These are phyloP conservation scores for Listrodromus nycthemerus DNA, from an alignment of 2,888 invertebrate species.

Conservation along the genomic window DNA sequence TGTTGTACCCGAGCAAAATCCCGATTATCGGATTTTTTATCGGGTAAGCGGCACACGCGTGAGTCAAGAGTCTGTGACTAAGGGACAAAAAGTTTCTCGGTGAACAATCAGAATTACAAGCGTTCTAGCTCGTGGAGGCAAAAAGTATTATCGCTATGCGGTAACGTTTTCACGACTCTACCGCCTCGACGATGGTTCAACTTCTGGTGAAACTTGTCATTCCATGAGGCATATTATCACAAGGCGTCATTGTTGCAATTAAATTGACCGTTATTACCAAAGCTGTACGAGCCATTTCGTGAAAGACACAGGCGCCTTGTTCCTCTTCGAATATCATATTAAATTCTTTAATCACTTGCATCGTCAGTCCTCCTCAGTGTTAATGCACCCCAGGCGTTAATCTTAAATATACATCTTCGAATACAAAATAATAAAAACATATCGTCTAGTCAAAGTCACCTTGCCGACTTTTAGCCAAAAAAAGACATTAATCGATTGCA, in stretches of 20 bases:
- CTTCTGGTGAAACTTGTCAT: slow-evolving; percentile 63
- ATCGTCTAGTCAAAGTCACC: background rate
- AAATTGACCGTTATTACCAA: slow-evolving; percentile 59
- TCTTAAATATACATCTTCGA: background rate
- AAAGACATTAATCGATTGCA: background rate
- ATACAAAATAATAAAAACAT: background rate
- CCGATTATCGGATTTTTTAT: slow-evolving; percentile 10
- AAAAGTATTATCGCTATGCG: slow-evolving; percentile 16
- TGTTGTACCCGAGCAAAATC: no score
- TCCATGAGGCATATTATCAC: slow-evolving; percentile 50
- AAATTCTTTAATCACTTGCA: slow-evolving; percentile 42
- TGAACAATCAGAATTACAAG: slow-evolving; percentile 31
- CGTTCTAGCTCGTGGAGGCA: slow-evolving; percentile 7
- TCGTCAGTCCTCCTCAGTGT: background rate
- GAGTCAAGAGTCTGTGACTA: background rate
- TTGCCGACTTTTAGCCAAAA: background rate
- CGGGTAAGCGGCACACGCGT: background rate
- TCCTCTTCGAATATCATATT: slow-evolving; percentile 11
- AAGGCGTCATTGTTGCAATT: slow-evolving; percentile 60
- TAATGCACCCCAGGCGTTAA: background rate
- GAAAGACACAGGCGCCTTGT: slow-evolving; percentile 1
- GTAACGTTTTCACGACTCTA: slow-evolving; percentile 7
- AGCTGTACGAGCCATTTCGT: slow-evolving; percentile 16
- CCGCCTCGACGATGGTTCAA: slow-evolving; percentile 47
- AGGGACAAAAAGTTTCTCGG: background rate